Base-by-base conservation (phyloP, 2,113 vertebrate species). In the Okapia johnstoni region DNA sequence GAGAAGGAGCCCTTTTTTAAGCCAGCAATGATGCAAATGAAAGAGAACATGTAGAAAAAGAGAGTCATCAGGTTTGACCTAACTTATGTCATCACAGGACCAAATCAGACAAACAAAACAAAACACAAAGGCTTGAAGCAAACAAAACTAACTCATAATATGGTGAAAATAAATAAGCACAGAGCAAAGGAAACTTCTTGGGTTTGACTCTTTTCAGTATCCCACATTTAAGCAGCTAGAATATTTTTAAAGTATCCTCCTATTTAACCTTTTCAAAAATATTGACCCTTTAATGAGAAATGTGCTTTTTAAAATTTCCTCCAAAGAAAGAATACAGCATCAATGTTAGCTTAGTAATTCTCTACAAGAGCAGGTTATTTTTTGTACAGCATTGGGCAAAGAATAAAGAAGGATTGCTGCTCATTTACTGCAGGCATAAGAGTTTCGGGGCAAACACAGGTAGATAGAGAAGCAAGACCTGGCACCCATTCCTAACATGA, bases 111-210 rank as follows among this genome's bases (percentile, higher is more conserved):
- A 88, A 96, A 60, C 46, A 94, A 97, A 92, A 88, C 15, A 70
- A 43, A 91, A 83, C 10, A 43, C 50, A 70, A 96, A 70, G 52
- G 8, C n/a, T 63, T 13, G 16, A 90, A 54, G 50, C 46, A 55
- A 97, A 94, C 25, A 90, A 91, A 81, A 80, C 79, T 54, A 46
- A 36, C 90, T 96, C 66, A 96, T 40, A 85, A 73, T 73, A 55
- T 21, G 6, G 14, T 50, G 23, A 90, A 96, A 96, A 81, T 52
- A 94, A 90, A 83, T n/a, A 93, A 26, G 2, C 2, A 86, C 23
- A 43, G 43, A 84, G 83, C 58, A 93, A 95, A 73, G 33, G 12
- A 43, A 66, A 54, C 21, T 89, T 88, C 33, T 63, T 93, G 7
- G 3, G 58, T 76, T 96, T 50, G 28, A 85, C 16, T 83, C 87